Evolutionary conservation across 2,888 invertebrate species (phyloP).

Genomic region (Cheilosia vernalis): DNA sequence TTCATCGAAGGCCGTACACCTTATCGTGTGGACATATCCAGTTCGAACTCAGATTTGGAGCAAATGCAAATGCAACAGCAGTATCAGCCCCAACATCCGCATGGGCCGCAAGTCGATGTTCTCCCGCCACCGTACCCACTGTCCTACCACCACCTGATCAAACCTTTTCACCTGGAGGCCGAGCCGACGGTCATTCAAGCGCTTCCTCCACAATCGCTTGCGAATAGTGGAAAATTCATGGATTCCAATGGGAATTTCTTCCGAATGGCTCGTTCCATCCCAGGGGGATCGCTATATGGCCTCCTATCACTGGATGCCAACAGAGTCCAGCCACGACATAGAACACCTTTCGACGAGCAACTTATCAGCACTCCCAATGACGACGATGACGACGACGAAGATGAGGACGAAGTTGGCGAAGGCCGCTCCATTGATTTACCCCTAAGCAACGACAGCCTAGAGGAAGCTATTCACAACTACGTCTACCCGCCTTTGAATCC

Average conservation of each 20-base stretch:
- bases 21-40: slow-evolving; percentile 87
- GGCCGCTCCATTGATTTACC: slow-evolving; percentile 57
- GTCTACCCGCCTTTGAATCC: slow-evolving; percentile 70
- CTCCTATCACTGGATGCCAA: slow-evolving; percentile 78
- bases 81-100: slow-evolving; percentile 78
- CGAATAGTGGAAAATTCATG: slow-evolving; percentile 52
- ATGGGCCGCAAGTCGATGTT: slow-evolving; percentile 82
- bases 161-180: slow-evolving; percentile 81
- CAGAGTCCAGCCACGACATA: slow-evolving; percentile 66
- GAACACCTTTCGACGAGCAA: slow-evolving; percentile 52
- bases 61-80: slow-evolving; percentile 59
- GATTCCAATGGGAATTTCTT: slow-evolving; percentile 64
- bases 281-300: slow-evolving; percentile 65
- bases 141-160: slow-evolving; percentile 80
- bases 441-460: slow-evolving; percentile 50
- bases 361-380: slow-evolving; percentile 63
- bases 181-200: slow-evolving; percentile 81
- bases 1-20: slow-evolving; percentile 89
- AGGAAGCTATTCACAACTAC: slow-evolving; percentile 65
- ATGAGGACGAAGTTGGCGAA: slow-evolving; percentile 76
- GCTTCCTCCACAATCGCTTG: slow-evolving; percentile 78
- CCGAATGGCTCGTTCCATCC: slow-evolving; percentile 65
- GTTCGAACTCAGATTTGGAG: slow-evolving; percentile 76
- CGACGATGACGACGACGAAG: slow-evolving; percentile 22
- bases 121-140: slow-evolving; percentile 81